Evolutionary conservation across 2,888 invertebrate genomes (phyloP).

Genomic region (Oxycera nigricornis): DNA sequence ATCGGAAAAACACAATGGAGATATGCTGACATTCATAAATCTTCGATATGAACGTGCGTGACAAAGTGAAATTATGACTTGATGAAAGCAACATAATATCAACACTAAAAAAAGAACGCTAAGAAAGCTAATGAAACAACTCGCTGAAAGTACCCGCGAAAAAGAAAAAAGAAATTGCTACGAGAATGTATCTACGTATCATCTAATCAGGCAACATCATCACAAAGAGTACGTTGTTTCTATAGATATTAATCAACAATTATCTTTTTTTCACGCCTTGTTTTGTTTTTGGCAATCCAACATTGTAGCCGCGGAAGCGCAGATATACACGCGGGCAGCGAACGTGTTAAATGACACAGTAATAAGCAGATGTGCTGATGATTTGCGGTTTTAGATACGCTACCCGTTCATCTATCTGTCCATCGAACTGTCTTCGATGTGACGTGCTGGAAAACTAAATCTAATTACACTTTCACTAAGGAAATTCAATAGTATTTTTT

Average conservation of each 20-base stretch:
- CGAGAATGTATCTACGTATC: constrained; percentile 2
- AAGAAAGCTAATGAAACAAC: neutral
- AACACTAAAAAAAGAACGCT: neutral
- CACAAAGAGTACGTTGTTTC: neutral
- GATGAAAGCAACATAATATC: neutral
- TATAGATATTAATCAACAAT: neutral
- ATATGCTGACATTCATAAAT: constrained; percentile 10
- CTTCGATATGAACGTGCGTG: constrained; percentile 12
- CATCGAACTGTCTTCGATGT: neutral
- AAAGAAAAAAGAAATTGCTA: neutral
- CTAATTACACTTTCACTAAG: constrained; percentile 17
- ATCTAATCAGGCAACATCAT: neutral
- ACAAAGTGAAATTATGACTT: constrained; percentile 26
- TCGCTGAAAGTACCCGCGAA: neutral
- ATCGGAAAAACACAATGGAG: neutral
- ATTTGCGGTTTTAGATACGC: neutral
- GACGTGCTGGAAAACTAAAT: neutral
- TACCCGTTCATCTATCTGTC: neutral
- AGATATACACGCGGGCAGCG: neutral
- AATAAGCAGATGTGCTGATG: constrained; percentile 6
- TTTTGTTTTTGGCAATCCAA: neutral
- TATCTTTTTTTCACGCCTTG: neutral
- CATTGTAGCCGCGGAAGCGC: neutral
- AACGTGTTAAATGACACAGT: neutral
- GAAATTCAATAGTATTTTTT: neutral